Evolutionary conservation across 2,888 invertebrate species (phyloP), one percentile per base, ranked within the genome.

Genomic region (Chloroclysta siterata): DNA sequence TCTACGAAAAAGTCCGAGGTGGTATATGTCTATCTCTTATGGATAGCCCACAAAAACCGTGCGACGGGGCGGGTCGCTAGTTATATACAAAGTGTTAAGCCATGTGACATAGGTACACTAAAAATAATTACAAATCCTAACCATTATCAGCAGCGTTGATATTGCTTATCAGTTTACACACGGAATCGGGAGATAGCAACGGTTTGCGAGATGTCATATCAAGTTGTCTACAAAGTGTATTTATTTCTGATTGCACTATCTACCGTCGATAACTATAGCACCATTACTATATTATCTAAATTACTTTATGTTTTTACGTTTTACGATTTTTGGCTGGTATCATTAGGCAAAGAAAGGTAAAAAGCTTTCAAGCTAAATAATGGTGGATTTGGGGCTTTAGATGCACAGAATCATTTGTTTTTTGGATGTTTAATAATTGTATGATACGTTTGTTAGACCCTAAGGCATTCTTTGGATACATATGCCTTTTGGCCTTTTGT

Each of bases 181-280:
- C 33, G 63, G 82, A 82, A 83, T 81, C 75, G 70, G 69, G 75
- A 74, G 88, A 88, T 88, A 88, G 65, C 70, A 77, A 62, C 70
- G 72, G 85, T 87, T 85, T 83, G 82, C 77, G 85, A 87, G 86
- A 89, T 88, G 84, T 72, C 81, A 78, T 83, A 82, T 87, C 83
- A 80, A 79, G 74, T 77, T 80, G 75, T 80, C 71, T 73, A 77
- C 79, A 80, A 72, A 82, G 82, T 82, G 76, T 87, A 82, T 85
- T 87, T 83, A 80, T 85, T 86, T 85, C 70, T 83, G 85, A 87
- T 87, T 87, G 81, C 73, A 74, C 73, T 88, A 86, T 87, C 85
- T 79, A 65, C 68, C 66, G 63, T 71, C 72, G 80, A 83, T 84
- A 81, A 77, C 70, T 69, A 63, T 71, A 69, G 72, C 70, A 72